These are phyloP conservation scores for Cylloceria caligata DNA, from an alignment of 2,888 invertebrate species.

Conservation along the genomic window DNA sequence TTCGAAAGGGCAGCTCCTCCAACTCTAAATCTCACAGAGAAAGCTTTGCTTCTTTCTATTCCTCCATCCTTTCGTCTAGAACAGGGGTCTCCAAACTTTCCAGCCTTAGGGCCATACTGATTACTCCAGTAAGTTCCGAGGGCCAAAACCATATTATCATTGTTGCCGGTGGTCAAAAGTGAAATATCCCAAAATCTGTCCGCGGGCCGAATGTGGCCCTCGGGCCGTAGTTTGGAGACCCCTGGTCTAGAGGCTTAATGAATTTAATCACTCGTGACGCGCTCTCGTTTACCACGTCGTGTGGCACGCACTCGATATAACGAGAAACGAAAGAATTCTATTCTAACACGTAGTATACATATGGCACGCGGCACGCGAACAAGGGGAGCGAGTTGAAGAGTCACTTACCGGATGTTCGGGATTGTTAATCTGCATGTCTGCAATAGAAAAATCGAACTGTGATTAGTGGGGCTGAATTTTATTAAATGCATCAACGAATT, in stretches of 20 bases:
- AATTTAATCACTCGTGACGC: constrained; percentile 71
- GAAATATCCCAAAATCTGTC: too few relatives aligned
- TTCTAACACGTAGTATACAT: constrained; percentile 1
- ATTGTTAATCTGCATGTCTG: constrained; percentile 46
- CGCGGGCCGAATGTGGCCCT: too few relatives aligned
- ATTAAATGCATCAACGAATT: constrained; percentile 3
- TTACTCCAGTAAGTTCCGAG: too few relatives aligned
- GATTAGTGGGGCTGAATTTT: constrained; percentile 27
- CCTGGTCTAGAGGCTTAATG: constrained; percentile 69
- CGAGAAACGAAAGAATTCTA: constrained; percentile 25
- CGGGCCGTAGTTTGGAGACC: too few relatives aligned
- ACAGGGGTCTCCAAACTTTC: too few relatives aligned
- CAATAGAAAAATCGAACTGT: constrained; percentile 47
- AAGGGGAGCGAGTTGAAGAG: constrained; percentile 38
- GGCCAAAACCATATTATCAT: too few relatives aligned
- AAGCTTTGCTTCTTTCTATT: too few relatives aligned
- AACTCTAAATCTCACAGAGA: too few relatives aligned
- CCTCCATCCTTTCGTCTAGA: constrained; percentile 46
- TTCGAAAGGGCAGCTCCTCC: too few relatives aligned
- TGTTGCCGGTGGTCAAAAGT: too few relatives aligned
- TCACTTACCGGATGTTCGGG: constrained; percentile 52
- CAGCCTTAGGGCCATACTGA: too few relatives aligned
- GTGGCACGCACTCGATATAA: constrained; percentile 7
- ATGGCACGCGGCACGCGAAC: neutral
- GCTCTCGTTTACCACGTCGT: constrained; percentile 45